phyloP scores from a whole-genome alignment of 23 tunicate genomes.

The Halocynthia roretzi region DNA sequence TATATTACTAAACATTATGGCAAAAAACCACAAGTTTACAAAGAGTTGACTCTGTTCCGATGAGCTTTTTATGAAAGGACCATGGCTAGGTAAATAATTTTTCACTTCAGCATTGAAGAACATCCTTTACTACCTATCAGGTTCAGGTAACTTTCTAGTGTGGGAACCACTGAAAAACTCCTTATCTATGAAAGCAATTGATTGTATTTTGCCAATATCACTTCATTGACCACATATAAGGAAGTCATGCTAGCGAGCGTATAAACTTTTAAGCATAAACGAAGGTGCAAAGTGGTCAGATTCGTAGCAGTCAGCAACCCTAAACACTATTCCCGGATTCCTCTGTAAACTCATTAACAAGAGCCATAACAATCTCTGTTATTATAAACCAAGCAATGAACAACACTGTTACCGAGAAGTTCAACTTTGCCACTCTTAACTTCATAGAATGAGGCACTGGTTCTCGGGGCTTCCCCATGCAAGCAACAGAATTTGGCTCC shows the following conservation, averaged over 20 bases:
- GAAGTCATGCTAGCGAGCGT: not conserved
- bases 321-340: no score
- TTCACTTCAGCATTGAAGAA: not conserved
- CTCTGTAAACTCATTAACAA: no score
- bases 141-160: no score
- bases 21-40: not conserved
- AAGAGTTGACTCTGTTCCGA: not conserved
- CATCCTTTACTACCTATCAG: not conserved
- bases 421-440: conserved; percentile 85
- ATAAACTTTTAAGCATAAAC: no score
- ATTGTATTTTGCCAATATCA: no score
- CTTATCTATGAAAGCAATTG: no score
- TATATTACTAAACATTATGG: not conserved
- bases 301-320: no score
- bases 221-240: not conserved
- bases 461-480: conserved; percentile 89
- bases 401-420: conserved; percentile 53
- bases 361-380: not conserved
- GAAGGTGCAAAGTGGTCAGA: no score
- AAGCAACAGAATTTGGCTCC: conserved; percentile 94
- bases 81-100: not conserved
- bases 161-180: no score
- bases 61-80: not conserved
- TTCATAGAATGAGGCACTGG: conserved; percentile 86
- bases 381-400: not conserved